Base-by-base conservation (phyloP, 2,113 vertebrate genomes). In the Mixornis gularis region DNA sequence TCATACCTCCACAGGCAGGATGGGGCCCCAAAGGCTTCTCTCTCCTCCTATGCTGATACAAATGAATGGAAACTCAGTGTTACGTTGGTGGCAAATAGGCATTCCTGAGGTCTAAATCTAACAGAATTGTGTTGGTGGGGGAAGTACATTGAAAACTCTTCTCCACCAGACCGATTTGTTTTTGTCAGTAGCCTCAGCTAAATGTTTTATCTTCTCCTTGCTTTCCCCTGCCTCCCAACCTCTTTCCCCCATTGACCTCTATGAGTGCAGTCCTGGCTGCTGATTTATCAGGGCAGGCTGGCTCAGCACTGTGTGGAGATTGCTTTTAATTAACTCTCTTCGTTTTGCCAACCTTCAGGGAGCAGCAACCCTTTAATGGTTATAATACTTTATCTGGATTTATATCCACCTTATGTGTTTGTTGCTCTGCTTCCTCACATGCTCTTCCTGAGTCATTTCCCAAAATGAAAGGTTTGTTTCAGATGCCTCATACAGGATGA, bases 261-360 rank as follows among this genome's bases (percentile, higher is more conserved):
- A 94, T 43, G 48, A 74, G 79, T 4, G 3, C 93, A 96, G 89
- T 95, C 95, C 96, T 95, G 93, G 95, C 96, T 97, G 95, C 96
- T 97, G 97, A 97, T 97, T 97, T 97, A 97, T 97, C 97, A 95
- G 94, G 92, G 91, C 95, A 93, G 95, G 87, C 97, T 96, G 74
- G 97, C 97, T 97, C 96, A 97, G 97, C 97, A 96, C 94, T 96
- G 96, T 96, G 95, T 95, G 91, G 94, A 97, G 96, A 98, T 97
- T 97, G 97, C 97, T 98, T 98, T 97, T 98, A 98, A 98, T 98
- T 97, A 97, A 98, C 97, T 98, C 97, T 96, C 96, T 98, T 97
- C 53, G 44, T 97, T 97, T 97, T 95, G 96, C 96, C 96, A 97
- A 97, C 97, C 97, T 97, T 98, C 96, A 96, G 97, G 97, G 96